A percentile compares a stretch with the other conserved stretches of the same genome.
Evolutionary conservation across 2,888 invertebrate species (phyloP).

Genomic region (Phragmatobia fuliginosa): DNA sequence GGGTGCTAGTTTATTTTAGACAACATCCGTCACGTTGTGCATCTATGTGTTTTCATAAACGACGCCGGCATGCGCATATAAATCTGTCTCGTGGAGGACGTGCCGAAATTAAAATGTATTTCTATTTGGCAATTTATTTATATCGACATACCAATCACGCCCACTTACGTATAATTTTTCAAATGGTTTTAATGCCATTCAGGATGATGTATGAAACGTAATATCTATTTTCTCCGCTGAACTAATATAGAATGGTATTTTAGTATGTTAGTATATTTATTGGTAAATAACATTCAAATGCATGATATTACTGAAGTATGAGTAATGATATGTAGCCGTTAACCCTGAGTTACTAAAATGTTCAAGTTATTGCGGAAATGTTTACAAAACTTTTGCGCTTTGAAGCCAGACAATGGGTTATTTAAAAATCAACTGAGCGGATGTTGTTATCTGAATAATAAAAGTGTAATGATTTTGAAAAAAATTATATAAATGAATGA

Average conservation of each 20-base stretch:
- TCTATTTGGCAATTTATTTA: constrained; percentile 3
- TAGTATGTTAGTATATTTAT: background rate
- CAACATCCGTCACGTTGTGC: constrained; percentile 40
- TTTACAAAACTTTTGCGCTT: background rate
- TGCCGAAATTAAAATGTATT: constrained; percentile 22
- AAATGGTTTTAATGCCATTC: constrained; percentile 14
- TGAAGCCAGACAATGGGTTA: background rate
- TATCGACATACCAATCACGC: constrained; percentile 22
- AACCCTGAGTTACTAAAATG: constrained; percentile 5
- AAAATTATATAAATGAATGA: background rate
- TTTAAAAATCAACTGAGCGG: constrained; percentile 17
- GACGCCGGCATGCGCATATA: constrained; percentile 24
- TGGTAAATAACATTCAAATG: background rate
- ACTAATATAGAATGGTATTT: background rate
- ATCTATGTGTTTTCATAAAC: constrained; percentile 28
- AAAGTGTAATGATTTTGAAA: background rate
- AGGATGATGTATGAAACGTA: constrained; percentile 10
- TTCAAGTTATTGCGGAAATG: background rate
- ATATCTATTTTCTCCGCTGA: constrained; percentile 16
- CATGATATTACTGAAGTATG: background rate
- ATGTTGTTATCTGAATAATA: constrained; percentile 29
- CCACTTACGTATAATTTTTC: constrained; percentile 22
- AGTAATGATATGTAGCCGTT: constrained; percentile 1
- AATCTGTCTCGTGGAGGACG: constrained; percentile 37
- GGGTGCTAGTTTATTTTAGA: constrained; percentile 43